Percentiles rank a stretch among this genome's conserved stretches.
phyloP scores from a whole-genome alignment of 92 coral and sea anemone genomes.

The Galaxea fascicularis region DNA sequence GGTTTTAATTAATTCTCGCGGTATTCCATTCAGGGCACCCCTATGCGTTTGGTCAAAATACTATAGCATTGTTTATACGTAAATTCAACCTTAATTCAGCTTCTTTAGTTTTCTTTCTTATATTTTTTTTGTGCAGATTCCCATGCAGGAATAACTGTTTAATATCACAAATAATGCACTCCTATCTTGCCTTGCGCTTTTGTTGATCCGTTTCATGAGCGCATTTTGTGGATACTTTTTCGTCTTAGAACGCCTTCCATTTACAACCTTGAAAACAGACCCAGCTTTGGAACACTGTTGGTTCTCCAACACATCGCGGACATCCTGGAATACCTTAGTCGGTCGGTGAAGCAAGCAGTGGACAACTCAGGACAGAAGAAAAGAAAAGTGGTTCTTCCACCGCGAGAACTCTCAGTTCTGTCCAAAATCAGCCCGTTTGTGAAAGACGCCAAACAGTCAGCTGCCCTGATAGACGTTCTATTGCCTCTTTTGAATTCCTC shows the following conservation, averaged over 20 bases:
- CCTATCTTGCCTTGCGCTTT: background rate
- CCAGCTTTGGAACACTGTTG: conserved; percentile 65
- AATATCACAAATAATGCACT: background rate
- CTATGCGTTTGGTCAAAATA: too few relatives aligned
- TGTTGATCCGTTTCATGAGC: background rate
- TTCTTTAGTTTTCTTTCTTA: too few relatives aligned
- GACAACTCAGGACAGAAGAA: conserved; percentile 66
- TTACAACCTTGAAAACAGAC: background rate
- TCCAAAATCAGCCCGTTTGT: conserved; percentile 94
- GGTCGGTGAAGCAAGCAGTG: conserved; percentile 69
- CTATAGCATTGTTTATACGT: too few relatives aligned
- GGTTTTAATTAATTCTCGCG: too few relatives aligned
- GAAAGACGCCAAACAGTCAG: conserved; percentile 77
- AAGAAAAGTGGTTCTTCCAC: conserved; percentile 75
- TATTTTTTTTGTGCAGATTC: too few relatives aligned
- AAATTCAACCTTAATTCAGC: too few relatives aligned
- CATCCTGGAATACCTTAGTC: conserved; percentile 78
- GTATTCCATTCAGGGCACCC: too few relatives aligned
- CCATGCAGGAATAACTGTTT: too few relatives aligned
- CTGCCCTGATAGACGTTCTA: conserved; percentile 68
- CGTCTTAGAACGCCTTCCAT: background rate
- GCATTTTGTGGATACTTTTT: background rate
- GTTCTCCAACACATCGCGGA: conserved; percentile 77
- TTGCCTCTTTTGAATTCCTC: conserved; percentile 75
- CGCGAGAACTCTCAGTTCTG: conserved; percentile 85